Evolutionary conservation across 2,888 invertebrate species (phyloP), one percentile per base, ranked within the genome.

Genomic region (Microctonus aethiopoides): DNA sequence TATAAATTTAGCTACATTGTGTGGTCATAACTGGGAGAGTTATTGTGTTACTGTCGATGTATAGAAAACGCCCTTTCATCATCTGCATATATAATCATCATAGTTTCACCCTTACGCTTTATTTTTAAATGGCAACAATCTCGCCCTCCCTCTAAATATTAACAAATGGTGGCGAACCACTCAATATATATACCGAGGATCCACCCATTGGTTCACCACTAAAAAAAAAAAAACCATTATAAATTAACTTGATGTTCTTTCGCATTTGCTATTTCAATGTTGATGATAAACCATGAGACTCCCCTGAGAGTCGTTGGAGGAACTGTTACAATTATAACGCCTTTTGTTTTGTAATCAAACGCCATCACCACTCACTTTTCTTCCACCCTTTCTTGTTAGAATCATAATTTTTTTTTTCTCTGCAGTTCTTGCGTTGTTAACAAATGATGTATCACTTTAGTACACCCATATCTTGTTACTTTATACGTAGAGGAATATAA

Each of bases 201-300:
- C 73, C 74, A 72, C 57, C 77, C 79, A 80, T 81, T 79, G 76
- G 77, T 71, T 64, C 73, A 74, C 76, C 75, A 57, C 75, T 59
- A 76, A 74, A 74, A 77, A 84, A 84, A n/a, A n/a, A n/a, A n/a
- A n/a, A n/a, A 80, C 83, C 81, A 83, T 85, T 84, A 83, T 83
- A 81, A 85, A 85, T 85, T 84, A 85, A 84, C 83, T 83, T 72
- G 74, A 72, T n/a, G 54, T 67, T 32, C 79, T 73, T 74, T 79
- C 77, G 82, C 3, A 81, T 79, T 81, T 74, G 80, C 77, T 59
- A 56, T 67, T 66, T 56, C 80, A 78, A 77, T 46, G 46, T 79
- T 82, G 80, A 80, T 83, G 84, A 84, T 82, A 78, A 81, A 79
- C 79, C 75, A 51, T 72, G 63, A 70, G 54, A 71, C n/a, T 70